Percentiles rank a stretch among this genome's conserved stretches.
phyloP scores from a whole-genome alignment of 2,888 invertebrate genomes.

The Cheilosia impressa region DNA sequence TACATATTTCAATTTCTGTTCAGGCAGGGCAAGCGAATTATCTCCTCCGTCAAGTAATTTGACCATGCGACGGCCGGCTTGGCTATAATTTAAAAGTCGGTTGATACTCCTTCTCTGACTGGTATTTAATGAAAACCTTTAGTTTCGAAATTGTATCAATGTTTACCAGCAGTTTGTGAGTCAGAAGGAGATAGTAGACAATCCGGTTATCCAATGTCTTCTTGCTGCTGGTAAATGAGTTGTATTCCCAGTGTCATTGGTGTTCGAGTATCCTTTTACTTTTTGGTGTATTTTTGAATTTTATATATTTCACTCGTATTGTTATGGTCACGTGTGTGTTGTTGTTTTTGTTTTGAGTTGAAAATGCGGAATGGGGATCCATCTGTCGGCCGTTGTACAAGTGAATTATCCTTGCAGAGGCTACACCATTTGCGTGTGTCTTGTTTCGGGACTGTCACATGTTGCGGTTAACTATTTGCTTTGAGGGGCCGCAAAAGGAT shows the following conservation, averaged over 20 bases:
- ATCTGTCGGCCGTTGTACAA: constrained; percentile 51
- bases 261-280: constrained; percentile 59
- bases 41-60: constrained; percentile 61
- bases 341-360: constrained; percentile 58
- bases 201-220: constrained; percentile 28
- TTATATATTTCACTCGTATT: constrained; percentile 54
- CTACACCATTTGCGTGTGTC: constrained; percentile 13
- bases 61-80: constrained; percentile 60
- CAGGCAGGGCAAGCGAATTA: constrained; percentile 6
- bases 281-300: constrained; percentile 65
- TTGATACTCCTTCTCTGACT: constrained; percentile 19
- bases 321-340: constrained; percentile 61
- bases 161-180: constrained; percentile 27
- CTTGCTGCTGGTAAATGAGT: constrained; percentile 54
- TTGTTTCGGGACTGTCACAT: constrained; percentile 64
- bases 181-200: neutral
- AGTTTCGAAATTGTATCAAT: constrained; percentile 55
- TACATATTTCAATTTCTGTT: constrained; percentile 57
- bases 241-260: constrained; percentile 55
- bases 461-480: constrained; percentile 68
- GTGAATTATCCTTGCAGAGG: constrained; percentile 64
- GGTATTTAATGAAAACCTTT: constrained; percentile 64
- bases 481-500: constrained; percentile 52
- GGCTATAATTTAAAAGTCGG: constrained; percentile 69
- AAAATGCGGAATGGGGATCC: constrained; percentile 34